These are phyloP conservation scores for Lithobates pipiens DNA, from an alignment of 2,797 vertebrate genomes.

Conservation along the genomic window DNA sequence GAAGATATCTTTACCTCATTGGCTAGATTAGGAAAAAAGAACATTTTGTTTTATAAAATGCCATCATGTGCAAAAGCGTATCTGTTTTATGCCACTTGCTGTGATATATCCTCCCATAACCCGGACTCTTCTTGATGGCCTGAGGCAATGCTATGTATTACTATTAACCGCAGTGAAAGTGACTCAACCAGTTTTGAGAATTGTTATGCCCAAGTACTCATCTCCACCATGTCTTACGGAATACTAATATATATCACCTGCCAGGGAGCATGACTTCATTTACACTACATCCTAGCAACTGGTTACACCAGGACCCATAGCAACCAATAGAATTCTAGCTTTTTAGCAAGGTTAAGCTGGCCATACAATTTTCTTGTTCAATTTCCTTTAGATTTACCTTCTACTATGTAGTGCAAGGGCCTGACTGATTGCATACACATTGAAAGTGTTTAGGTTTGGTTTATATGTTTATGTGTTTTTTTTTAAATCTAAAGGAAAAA, in stretches of 20 bases:
- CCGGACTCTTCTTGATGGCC: conserved; percentile 43
- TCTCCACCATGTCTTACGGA: conserved; percentile 5
- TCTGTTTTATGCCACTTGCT: conserved; percentile 37
- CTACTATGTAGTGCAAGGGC: no score
- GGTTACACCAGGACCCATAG: neutral
- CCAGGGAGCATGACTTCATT: neutral
- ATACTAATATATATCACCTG: conserved; percentile 6
- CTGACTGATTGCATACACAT: no score
- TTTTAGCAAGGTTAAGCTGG: no score
- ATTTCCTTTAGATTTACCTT: no score
- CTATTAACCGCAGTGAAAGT: conserved; percentile 50
- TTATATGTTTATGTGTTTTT: no score
- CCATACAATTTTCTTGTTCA: no score
- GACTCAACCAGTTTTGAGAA: conserved; percentile 49
- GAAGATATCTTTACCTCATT: neutral
- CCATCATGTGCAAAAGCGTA: conserved; percentile 44
- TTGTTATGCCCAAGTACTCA: conserved; percentile 32
- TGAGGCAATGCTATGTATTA: conserved; percentile 28
- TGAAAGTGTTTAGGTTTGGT: no score
- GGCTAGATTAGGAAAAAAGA: neutral
- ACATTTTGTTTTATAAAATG: conserved; percentile 16
- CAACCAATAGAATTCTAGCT: neutral
- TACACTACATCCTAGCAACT: neutral
- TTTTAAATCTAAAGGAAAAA: no score
- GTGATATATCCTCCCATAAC: conserved; percentile 45